These are phyloP conservation scores for Diadegma fenestrale DNA, from an alignment of 2,888 invertebrate genomes.

Conservation along the genomic window DNA sequence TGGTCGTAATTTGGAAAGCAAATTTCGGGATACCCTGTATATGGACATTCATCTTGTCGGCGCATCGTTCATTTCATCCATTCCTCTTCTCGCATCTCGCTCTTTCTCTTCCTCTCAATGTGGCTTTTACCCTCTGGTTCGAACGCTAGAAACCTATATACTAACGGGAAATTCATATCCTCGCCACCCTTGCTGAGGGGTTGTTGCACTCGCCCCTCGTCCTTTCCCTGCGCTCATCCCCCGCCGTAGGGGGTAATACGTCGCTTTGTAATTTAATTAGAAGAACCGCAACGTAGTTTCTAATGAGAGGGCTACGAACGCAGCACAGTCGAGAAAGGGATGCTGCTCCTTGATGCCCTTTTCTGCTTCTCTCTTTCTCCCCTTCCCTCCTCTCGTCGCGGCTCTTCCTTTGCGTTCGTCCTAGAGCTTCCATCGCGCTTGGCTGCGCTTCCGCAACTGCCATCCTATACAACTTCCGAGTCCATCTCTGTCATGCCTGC, in stretches of 20 bases:
- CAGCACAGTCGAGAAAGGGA: slow-evolving; percentile 38
- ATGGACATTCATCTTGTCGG: slow-evolving; percentile 1
- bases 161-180: slow-evolving; percentile 48
- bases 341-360: slow-evolving; percentile 44
- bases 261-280: slow-evolving; percentile 75
- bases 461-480: not conserved
- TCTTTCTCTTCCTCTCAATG: slow-evolving; percentile 16
- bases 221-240: slow-evolving; percentile 5
- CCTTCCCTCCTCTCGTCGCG: slow-evolving; percentile 27
- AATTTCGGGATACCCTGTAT: not conserved
- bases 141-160: slow-evolving; percentile 42
- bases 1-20: not conserved
- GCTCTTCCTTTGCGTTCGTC: slow-evolving; percentile 16
- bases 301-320: slow-evolving; percentile 70
- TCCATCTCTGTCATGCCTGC: slow-evolving; percentile 24
- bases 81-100: not conserved
- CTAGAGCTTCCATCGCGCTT: slow-evolving; percentile 14
- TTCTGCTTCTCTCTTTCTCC: slow-evolving; percentile 44
- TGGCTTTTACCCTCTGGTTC: slow-evolving; percentile 42
- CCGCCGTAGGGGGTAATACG: slow-evolving; percentile 47
- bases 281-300: slow-evolving; percentile 70
- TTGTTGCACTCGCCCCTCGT: slow-evolving; percentile 29
- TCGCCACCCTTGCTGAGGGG: slow-evolving; percentile 43
- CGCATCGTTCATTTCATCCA: slow-evolving; percentile 6
- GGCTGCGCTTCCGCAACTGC: not conserved